These are phyloP conservation scores for Caenorhabditis inopinata DNA, from an alignment of 1,140 invertebrate species.

Conservation along the genomic window DNA sequence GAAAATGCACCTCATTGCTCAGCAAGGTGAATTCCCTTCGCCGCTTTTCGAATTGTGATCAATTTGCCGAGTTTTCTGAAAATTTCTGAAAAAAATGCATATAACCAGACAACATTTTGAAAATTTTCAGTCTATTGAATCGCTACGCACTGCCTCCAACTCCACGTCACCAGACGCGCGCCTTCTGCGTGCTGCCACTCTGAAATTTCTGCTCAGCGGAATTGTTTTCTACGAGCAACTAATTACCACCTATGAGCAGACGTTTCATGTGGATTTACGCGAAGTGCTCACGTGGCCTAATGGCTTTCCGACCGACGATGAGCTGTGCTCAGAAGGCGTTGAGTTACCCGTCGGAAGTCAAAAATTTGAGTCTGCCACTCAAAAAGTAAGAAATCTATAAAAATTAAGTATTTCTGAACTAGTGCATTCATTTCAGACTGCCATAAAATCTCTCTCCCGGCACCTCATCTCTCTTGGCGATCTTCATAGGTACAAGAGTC, in stretches of 20 bases:
- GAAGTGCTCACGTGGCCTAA: neutral
- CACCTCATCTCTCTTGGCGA: constrained; percentile 46
- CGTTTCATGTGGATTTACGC: neutral
- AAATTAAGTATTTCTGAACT: no score
- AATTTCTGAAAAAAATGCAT: no score
- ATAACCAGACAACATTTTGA: no score
- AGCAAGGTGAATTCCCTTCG: no score
- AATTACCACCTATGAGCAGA: neutral
- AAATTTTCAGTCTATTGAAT: neutral
- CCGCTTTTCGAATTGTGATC: no score
- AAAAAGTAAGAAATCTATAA: neutral
- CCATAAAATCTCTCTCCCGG: constrained; percentile 35
- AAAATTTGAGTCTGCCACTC: neutral
- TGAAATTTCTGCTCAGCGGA: neutral
- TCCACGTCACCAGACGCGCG: neutral
- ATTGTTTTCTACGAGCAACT: neutral
- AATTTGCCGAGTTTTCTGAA: no score
- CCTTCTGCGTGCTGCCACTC: neutral
- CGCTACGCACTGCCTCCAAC: neutral
- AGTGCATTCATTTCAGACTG: no score
- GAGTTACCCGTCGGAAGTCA: neutral
- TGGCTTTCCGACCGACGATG: neutral
- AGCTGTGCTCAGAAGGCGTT: neutral
- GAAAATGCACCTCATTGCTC: no score
- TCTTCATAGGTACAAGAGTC: constrained; percentile 39